Base-by-base conservation (phyloP, 2,113 vertebrate species). In the rabbit (Oryctolagus cuniculus) region DNA sequence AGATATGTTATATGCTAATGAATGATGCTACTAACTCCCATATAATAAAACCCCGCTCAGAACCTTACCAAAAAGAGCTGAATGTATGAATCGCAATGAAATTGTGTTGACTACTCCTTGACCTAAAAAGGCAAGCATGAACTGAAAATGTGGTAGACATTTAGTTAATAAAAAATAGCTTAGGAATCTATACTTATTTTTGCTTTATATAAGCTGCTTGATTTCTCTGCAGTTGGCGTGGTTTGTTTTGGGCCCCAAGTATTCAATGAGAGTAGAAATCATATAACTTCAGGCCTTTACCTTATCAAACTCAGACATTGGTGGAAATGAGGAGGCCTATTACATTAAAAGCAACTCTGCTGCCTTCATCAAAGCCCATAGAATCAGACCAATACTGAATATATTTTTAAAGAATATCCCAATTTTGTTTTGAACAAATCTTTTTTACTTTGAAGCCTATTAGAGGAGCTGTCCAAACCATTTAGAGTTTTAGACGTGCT, bases 391-490 rank as follows among this genome's bases (percentile, higher is more conserved):
- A 79, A 98, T 95, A 95, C 3, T 1, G 44, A 1, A 24, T 61
- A 36, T 31, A 22, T 96, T 96, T 97, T 96, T 90, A 95, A 97
- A 96, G 49, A 96, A 73, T 87, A 95, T 69, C 31, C 51, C 53
- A 79, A 36, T 96, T 97, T 91, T 90, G 25, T 70, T 95, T 27
- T 87, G 70, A 17, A 44, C 6, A 91, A 91, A 77, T n/a, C 34
- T 70, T 92, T 89, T 90, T 97, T 96, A 95, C 88, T 96, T 95
- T 97, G 80, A 82, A 95, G 74, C 34, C 93, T 75, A 95, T 97
- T 95, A 97, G 88, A 89, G 95, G 91, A 95, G 10, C 93, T 97
- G 93, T 90, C 87, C 49, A 97, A 97, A 94, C 64, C 77, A 97
- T 70, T 72, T 96, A 91, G n/a, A 55, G 44, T 86, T 97, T 95